Evolutionary conservation across 2,797 vertebrate genomes (phyloP).

Genomic region (Argentina silus): DNA sequence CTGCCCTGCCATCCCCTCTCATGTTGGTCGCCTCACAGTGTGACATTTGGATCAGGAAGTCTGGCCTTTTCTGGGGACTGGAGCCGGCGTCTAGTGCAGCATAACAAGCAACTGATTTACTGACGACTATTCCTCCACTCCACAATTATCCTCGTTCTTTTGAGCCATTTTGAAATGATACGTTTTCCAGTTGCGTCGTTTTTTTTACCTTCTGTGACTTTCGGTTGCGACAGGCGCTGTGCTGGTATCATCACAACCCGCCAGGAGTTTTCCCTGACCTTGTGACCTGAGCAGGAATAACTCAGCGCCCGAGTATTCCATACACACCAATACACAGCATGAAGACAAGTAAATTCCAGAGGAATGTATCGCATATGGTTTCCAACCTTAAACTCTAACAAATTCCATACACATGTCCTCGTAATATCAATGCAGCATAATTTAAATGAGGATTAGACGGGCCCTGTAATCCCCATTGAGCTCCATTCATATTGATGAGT

Average conservation of each 20-base stretch:
- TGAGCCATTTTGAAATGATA: conserved; percentile 31
- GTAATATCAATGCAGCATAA: neutral
- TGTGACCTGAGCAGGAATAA: too few relatives aligned
- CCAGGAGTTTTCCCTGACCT: too few relatives aligned
- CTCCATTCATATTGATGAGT: neutral
- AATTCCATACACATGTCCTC: neutral
- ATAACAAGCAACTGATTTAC: conserved; percentile 67
- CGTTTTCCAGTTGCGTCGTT: neutral
- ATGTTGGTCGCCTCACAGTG: conserved; percentile 66
- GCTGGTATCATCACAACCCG: too few relatives aligned
- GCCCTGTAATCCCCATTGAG: neutral
- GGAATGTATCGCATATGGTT: too few relatives aligned
- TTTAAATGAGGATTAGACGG: neutral
- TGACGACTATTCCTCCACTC: conserved; percentile 65
- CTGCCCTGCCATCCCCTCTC: conserved; percentile 57
- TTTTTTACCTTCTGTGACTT: too few relatives aligned
- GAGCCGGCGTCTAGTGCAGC: conserved; percentile 58
- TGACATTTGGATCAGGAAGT: conserved; percentile 73
- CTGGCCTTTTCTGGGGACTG: conserved; percentile 68
- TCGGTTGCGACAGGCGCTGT: too few relatives aligned
- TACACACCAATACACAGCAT: too few relatives aligned
- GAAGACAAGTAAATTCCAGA: too few relatives aligned
- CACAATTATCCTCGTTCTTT: conserved; percentile 68
- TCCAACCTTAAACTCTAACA: too few relatives aligned
- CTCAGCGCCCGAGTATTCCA: too few relatives aligned